Evolutionary conservation across 2,888 invertebrate species (phyloP).

Genomic region (Zhuqinia jingwanae): DNA sequence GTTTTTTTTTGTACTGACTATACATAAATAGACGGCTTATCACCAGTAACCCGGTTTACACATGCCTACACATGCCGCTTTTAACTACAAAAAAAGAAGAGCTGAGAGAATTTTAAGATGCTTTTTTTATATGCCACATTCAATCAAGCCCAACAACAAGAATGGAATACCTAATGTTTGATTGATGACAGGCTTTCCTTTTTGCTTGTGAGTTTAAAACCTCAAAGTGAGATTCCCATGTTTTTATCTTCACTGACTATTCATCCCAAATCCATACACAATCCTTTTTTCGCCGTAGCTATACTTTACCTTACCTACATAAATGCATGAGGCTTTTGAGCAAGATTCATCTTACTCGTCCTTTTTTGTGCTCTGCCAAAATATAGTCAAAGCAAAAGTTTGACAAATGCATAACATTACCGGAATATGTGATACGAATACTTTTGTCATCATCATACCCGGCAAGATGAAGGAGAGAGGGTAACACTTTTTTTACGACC

Average conservation of each 20-base stretch:
- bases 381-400: slow-evolving; percentile 13
- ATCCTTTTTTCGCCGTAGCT: background rate
- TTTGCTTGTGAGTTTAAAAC: slow-evolving; percentile 9
- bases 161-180: slow-evolving; percentile 42
- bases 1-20: too few relatives aligned
- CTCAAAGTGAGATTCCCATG: slow-evolving; percentile 12
- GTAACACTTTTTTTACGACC: background rate
- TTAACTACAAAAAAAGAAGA: too few relatives aligned
- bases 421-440: slow-evolving; percentile 44
- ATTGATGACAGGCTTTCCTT: slow-evolving; percentile 50
- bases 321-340: background rate
- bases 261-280: background rate
- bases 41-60: background rate
- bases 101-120: background rate
- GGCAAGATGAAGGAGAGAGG: background rate
- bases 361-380: slow-evolving; percentile 8
- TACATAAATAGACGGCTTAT: background rate
- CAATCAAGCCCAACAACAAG: slow-evolving; percentile 21
- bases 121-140: slow-evolving; percentile 3
- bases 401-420: slow-evolving; percentile 52
- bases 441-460: background rate
- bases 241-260: slow-evolving; percentile 6
- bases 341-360: background rate
- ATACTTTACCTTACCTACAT: background rate
- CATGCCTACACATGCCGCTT: background rate